Conservation (phyloP, 2,113 vertebrate species). For the Gavia stellata region DNA sequence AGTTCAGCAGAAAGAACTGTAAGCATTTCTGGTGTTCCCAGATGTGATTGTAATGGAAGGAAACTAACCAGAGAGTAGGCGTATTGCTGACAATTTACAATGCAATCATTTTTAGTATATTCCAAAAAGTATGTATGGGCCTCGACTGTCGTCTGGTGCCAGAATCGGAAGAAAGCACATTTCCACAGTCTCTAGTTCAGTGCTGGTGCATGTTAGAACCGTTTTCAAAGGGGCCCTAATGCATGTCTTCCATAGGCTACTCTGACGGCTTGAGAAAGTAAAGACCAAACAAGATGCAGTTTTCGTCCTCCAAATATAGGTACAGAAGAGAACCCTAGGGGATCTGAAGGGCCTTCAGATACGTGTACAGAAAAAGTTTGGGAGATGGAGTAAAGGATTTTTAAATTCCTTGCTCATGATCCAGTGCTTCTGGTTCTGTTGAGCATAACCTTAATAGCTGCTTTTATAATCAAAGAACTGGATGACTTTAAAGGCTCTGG, state of each 20-base stretch:
- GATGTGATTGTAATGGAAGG: background rate
- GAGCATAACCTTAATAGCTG: background rate
- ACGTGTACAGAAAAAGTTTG: background rate
- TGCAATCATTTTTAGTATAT: background rate
- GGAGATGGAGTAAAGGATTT: background rate
- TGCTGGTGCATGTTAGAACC: background rate
- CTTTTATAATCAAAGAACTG: background rate
- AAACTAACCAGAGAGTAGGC: background rate
- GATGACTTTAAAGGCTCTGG: background rate
- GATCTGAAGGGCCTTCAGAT: background rate
- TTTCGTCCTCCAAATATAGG: background rate
- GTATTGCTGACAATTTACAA: background rate
- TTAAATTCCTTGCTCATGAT: background rate
- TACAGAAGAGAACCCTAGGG: background rate
- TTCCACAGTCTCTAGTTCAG: background rate
- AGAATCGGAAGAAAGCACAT: background rate
- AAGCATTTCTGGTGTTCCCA: background rate
- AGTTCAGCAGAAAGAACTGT: background rate
- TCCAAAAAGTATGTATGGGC: background rate
- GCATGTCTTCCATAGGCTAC: background rate
- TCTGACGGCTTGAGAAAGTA: background rate
- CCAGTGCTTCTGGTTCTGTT: background rate
- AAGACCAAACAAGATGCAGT: background rate
- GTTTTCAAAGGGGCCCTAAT: background rate
- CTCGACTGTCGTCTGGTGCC: background rate